phyloP scores from a whole-genome alignment of 1,140 invertebrate species.

The Glomeris maerens region DNA sequence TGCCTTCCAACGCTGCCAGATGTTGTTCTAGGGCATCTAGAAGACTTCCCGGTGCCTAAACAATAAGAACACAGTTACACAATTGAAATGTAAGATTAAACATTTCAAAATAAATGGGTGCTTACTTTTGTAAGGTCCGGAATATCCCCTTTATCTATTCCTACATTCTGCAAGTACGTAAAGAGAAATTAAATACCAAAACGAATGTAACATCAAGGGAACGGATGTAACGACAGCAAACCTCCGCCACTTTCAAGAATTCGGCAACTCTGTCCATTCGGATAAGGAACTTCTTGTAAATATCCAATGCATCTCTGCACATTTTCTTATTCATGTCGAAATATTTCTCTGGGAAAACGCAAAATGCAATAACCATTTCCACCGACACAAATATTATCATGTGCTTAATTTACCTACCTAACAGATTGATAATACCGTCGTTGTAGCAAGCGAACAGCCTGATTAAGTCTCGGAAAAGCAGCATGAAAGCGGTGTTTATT shows the following conservation, averaged over 20 bases:
- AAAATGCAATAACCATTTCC: too few species aligned
- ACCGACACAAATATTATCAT: too few species aligned
- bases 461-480: constrained; percentile 96
- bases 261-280: constrained; percentile 97
- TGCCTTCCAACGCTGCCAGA: constrained; percentile 79
- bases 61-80: constrained; percentile 9
- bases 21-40: constrained; percentile 95
- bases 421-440: constrained; percentile 96
- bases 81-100: too few species aligned
- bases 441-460: constrained; percentile 98
- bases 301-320: constrained; percentile 89
- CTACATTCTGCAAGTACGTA: constrained; percentile 60
- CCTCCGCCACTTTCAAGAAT: constrained; percentile 93
- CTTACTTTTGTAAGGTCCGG: constrained; percentile 87
- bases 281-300: constrained; percentile 98
- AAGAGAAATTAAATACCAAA: constrained; percentile 11
- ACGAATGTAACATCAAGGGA: constrained; percentile 1
- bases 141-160: constrained; percentile 97
- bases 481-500: constrained; percentile 96
- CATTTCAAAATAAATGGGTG: not conserved
- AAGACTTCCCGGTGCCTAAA: constrained; percentile 86
- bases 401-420: constrained; percentile 59
- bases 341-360: constrained; percentile 65
- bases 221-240: constrained; percentile 22
- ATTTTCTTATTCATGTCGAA: constrained; percentile 99